phyloP scores from a whole-genome alignment of 2,888 invertebrate species.

The Dermolepida albohirtum region DNA sequence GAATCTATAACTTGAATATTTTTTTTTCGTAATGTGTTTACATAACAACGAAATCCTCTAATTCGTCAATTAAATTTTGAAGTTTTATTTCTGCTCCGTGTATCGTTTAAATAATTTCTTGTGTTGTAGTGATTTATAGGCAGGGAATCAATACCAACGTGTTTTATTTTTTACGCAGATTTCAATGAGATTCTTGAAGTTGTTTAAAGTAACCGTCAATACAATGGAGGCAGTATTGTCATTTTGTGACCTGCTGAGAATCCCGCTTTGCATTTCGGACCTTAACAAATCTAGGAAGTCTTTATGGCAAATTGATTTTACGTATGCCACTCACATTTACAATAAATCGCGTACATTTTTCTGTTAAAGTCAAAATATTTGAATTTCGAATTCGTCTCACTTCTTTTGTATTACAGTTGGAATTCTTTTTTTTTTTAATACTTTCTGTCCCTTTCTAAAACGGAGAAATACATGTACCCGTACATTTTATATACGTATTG shows the following conservation, averaged over 20 bases:
- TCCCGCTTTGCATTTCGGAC: conserved; percentile 29
- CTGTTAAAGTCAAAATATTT: conserved; percentile 40
- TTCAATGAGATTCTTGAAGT: conserved; percentile 35
- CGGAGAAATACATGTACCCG: too few relatives aligned
- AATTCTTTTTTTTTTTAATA: too few relatives aligned
- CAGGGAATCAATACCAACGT: conserved; percentile 8
- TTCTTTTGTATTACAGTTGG: too few relatives aligned
- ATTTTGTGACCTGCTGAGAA: conserved; percentile 17
- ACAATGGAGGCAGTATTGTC: conserved; percentile 18
- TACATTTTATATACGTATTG: too few relatives aligned
- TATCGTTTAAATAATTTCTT: too few relatives aligned
- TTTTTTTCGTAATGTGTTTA: not conserved
- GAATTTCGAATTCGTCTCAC: conserved; percentile 32
- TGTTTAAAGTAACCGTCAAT: conserved; percentile 21
- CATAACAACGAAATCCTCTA: too few relatives aligned
- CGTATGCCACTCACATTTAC: conserved; percentile 42
- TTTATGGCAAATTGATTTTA: conserved; percentile 43
- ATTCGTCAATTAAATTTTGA: not conserved
- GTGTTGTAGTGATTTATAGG: not conserved
- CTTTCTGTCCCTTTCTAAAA: too few relatives aligned
- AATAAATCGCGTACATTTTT: conserved; percentile 36
- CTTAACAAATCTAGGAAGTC: conserved; percentile 16
- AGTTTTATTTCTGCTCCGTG: not conserved
- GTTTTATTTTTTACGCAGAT: conserved; percentile 32
- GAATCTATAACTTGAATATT: not conserved